Percentiles rank a stretch among this genome's conserved stretches.
phyloP scores from a whole-genome alignment of 2,113 vertebrate species.

The Capreolus pygargus region DNA sequence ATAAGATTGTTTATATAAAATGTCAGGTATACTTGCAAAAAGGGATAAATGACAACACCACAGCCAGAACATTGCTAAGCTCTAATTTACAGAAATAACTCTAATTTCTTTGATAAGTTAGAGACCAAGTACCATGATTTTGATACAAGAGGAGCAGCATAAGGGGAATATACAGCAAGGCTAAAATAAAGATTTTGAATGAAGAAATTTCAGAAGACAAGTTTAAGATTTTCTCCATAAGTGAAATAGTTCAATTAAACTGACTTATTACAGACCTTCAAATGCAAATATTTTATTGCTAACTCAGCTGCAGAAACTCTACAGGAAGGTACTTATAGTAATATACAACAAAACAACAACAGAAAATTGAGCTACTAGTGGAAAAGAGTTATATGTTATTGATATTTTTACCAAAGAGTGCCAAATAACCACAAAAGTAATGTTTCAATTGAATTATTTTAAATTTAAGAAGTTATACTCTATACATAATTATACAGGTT shows the following conservation, averaged over 20 bases:
- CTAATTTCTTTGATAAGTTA: not conserved
- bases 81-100: not conserved
- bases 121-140: not conserved
- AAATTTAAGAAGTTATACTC: not conserved
- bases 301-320: not conserved
- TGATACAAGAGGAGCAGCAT: not conserved
- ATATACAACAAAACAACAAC: not conserved
- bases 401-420: not conserved
- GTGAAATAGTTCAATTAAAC: not conserved
- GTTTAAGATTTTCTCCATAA: not conserved
- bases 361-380: not conserved
- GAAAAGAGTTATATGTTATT: not conserved
- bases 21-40: not conserved
- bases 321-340: not conserved
- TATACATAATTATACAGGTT: not conserved
- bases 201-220: not conserved
- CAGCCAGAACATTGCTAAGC: not conserved
- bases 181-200: not conserved
- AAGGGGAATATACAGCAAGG: not conserved
- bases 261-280: not conserved
- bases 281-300: not conserved
- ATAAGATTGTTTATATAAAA: not conserved
- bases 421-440: not conserved
- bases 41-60: not conserved
- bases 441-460: not conserved